phyloP scores from a whole-genome alignment of 2,113 vertebrate genomes.

The Anguilla japonica region DNA sequence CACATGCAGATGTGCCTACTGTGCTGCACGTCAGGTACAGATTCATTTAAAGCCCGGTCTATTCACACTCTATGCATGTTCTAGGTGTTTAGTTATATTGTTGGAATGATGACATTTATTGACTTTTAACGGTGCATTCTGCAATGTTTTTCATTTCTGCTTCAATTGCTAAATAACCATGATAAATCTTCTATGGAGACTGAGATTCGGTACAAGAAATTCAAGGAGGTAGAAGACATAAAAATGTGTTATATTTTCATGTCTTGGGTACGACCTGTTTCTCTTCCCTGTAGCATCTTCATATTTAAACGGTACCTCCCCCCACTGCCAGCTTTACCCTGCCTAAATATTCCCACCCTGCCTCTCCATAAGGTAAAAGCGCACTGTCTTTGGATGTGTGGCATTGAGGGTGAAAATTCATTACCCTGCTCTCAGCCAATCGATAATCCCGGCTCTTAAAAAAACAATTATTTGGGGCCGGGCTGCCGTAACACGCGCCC shows the following conservation, averaged over 20 bases:
- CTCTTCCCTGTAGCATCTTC: background rate
- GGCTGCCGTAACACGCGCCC: background rate
- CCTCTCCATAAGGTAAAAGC: background rate
- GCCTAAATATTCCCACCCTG: background rate
- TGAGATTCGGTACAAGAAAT: too few relatives aligned
- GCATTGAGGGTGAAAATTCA: conserved; percentile 9
- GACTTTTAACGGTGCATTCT: background rate
- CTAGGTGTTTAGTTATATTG: background rate
- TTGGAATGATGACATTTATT: background rate
- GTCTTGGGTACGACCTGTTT: background rate
- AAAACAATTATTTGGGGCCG: conserved; percentile 15
- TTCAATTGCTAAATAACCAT: too few relatives aligned
- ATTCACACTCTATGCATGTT: background rate
- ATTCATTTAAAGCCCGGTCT: background rate
- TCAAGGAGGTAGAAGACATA: too few relatives aligned
- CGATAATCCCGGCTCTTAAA: conserved; percentile 5
- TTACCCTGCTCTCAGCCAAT: background rate
- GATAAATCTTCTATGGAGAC: too few relatives aligned
- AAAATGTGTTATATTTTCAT: too few relatives aligned
- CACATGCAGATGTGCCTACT: background rate
- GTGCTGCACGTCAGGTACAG: too few relatives aligned
- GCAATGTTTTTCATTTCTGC: too few relatives aligned
- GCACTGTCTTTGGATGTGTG: background rate
- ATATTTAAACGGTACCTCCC: too few relatives aligned
- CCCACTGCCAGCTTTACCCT: background rate